Evolutionary conservation across 64 coral and sea anemone species (phyloP), one percentile per base, ranked within the genome.

Genomic region (Astreopora myriophthalma): DNA sequence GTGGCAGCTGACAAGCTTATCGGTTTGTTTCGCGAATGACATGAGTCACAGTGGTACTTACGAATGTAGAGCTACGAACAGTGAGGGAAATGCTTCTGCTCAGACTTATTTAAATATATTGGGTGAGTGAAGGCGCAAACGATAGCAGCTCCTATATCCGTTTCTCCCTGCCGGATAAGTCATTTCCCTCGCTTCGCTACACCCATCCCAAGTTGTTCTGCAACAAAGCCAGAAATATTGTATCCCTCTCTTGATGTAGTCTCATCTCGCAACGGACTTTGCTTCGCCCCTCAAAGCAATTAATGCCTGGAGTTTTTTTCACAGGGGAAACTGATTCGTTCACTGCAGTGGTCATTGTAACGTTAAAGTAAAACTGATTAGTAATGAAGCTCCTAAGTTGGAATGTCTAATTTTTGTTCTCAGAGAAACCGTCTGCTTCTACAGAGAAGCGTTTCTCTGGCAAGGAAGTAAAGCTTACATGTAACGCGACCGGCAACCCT

Each of bases 401-500:
- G 5, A 64, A 36, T 6, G 26, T 6, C 55, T 19, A 68, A 33
- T 46, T 67, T 39, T 16, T 26, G 31, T 68, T 67, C 70, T 20
- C 40, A 87, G 85, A 87, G 20, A 20, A 72, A 34, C 65, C 65
- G 10, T 22, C 22, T 2, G 19, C 22, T 5, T 14, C 22, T 0
- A 38, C 58, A 19, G 31, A 13, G n/a, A 42, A 0, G 13, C 0
- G 0, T 39, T 2, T 31, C 8, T 17, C 24, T 23, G 57, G 13
- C 29, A 14, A 32, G 14, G n/a, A 2, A 11, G 6, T 25, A 30
- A 6, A 29, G 40, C 63, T 86, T 2, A 28, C 1, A 1, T 92
- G 90, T 69, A 36, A 0, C 0, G 90, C 81, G 34, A 92, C 90
- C 75, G 90, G 90, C 12, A 92, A 92, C 34, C 90, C 90, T 29